Percentiles rank a stretch among this genome's conserved stretches.
Conservation (phyloP, 2,888 invertebrate genomes). For the Seira musarum region DNA sequence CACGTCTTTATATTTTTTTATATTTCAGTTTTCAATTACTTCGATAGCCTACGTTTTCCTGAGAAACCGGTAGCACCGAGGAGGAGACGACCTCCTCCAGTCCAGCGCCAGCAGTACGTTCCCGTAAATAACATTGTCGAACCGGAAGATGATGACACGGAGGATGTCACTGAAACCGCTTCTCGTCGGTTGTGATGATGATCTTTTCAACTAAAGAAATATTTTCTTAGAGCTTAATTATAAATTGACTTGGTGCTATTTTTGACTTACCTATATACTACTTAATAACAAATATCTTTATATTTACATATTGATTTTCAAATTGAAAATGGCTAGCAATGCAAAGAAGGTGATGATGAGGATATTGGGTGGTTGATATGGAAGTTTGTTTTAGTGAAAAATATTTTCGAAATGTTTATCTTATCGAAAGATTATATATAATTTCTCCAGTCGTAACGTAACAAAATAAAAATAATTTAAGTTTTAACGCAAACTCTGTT, state of each 20-base stretch:
- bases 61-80: conserved; percentile 42
- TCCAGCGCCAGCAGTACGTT: conserved; percentile 4
- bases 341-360: not conserved
- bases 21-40: conserved; percentile 42
- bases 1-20: not conserved
- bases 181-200: conserved; percentile 40
- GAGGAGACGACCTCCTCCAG: conserved; percentile 19
- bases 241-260: too few relatives aligned
- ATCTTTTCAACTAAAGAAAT: too few relatives aligned
- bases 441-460: too few relatives aligned
- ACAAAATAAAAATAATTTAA: too few relatives aligned
- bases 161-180: conserved; percentile 40
- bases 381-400: not conserved
- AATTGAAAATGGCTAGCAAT: not conserved
- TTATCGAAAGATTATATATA: conserved; percentile 4
- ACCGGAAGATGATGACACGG: conserved; percentile 45
- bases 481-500: too few relatives aligned
- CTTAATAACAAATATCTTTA: too few relatives aligned
- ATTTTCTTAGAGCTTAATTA: too few relatives aligned
- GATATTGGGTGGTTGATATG: not conserved
- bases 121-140: conserved; percentile 18
- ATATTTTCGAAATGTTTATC: not conserved
- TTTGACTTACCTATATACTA: too few relatives aligned
- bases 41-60: conserved; percentile 42
- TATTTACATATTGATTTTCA: too few relatives aligned